A percentile compares a stretch with the other conserved stretches of the same genome.
Evolutionary conservation across 2,797 vertebrate species (phyloP).

Genomic region (Pangasius djambal): DNA sequence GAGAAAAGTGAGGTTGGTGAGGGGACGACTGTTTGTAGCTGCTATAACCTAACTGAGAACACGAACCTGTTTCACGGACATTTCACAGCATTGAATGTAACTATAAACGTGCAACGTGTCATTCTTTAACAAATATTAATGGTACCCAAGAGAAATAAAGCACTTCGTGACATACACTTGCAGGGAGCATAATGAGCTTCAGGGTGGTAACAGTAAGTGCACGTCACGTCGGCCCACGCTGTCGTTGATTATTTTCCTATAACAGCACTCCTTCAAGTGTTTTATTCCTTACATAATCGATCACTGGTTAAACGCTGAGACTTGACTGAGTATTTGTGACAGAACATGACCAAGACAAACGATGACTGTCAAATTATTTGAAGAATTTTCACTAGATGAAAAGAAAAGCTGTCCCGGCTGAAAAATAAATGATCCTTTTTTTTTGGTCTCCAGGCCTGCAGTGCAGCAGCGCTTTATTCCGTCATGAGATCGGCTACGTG

Average conservation of each 20-base stretch:
- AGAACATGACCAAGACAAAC: neutral
- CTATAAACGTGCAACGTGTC: no score
- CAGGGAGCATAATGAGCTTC: no score
- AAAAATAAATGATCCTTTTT: neutral
- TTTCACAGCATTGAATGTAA: no score
- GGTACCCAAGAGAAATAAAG: neutral
- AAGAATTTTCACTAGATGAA: neutral
- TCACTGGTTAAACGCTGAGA: neutral
- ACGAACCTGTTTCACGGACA: no score
- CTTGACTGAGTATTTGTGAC: neutral
- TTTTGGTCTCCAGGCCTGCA: slow-evolving; percentile 75
- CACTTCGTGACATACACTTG: no score
- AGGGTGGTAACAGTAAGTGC: no score
- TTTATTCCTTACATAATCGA: neutral
- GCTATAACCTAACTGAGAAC: no score
- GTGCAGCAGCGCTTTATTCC: slow-evolving; percentile 86
- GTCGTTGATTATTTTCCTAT: neutral
- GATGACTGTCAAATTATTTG: neutral
- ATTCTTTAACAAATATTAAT: neutral
- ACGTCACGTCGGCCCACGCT: no score
- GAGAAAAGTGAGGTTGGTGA: no score
- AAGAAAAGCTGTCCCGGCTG: neutral
- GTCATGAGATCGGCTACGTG: slow-evolving; percentile 92
- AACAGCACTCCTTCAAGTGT: neutral
- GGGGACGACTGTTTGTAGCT: no score